Percentiles rank a stretch among this genome's conserved stretches.
phyloP scores from a whole-genome alignment of 2,797 vertebrate species.

The Erpetoichthys calabaricus region DNA sequence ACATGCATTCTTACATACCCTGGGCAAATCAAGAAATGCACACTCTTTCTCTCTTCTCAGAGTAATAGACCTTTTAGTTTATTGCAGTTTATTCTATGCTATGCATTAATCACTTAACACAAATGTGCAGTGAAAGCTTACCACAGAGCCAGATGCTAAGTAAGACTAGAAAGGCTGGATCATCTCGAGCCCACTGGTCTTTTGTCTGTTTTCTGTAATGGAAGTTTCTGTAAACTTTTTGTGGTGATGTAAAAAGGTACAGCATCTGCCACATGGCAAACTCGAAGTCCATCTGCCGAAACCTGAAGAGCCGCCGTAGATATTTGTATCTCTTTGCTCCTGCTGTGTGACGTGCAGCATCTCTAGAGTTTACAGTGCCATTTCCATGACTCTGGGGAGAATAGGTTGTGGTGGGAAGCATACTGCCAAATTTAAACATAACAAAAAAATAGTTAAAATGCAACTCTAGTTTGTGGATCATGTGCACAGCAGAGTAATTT shows the following conservation, averaged over 20 bases:
- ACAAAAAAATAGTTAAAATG: background rate
- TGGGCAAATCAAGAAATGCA: too few relatives aligned
- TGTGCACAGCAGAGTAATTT: too few relatives aligned
- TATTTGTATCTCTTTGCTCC: conserved; percentile 96
- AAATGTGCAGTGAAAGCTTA: conserved; percentile 30
- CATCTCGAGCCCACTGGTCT: conserved; percentile 94
- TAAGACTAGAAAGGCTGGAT: conserved; percentile 85
- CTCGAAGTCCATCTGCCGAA: conserved; percentile 92
- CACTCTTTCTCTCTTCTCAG: too few relatives aligned
- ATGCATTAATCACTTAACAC: too few relatives aligned
- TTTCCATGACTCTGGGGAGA: conserved; percentile 50
- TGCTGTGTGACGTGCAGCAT: conserved; percentile 78
- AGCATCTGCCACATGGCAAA: conserved; percentile 96
- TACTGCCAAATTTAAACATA: conserved; percentile 33
- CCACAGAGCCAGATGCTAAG: conserved; percentile 92
- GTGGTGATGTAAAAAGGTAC: conserved; percentile 88
- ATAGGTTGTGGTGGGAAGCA: conserved; percentile 73
- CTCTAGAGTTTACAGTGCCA: conserved; percentile 49
- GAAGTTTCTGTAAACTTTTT: conserved; percentile 95
- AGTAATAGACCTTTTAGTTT: too few relatives aligned
- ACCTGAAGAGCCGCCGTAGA: conserved; percentile 73
- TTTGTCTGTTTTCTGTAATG: conserved; percentile 97
- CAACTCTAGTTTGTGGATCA: too few relatives aligned
- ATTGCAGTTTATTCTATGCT: too few relatives aligned
- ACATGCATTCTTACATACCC: too few relatives aligned